A percentile compares a stretch with the other conserved stretches of the same genome.
phyloP scores from a whole-genome alignment of 2,888 invertebrate genomes.

The Patella pellucida region DNA sequence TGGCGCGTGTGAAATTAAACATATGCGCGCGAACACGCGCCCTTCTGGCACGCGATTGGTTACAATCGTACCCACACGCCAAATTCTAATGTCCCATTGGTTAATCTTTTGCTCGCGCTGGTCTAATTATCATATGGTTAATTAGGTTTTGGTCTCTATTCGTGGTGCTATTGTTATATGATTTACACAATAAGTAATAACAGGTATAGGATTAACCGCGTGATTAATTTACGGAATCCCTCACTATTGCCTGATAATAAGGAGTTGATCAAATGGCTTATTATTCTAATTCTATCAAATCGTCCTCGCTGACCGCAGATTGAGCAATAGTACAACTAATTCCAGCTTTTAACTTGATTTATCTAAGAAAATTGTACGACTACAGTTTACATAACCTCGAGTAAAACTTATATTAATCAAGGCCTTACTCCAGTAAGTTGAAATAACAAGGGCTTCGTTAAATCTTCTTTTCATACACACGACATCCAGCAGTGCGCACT shows the following conservation, averaged over 20 bases:
- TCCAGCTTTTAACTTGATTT: slow-evolving; percentile 1
- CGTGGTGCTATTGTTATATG: no score
- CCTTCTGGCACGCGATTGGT: neutral
- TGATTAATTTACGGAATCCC: no score
- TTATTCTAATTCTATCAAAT: no score
- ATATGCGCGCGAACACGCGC: slow-evolving; percentile 7
- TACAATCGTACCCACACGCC: neutral
- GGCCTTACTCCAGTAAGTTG: no score
- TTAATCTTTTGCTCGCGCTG: slow-evolving; percentile 12
- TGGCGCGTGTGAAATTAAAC: slow-evolving; percentile 7
- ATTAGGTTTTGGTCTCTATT: neutral
- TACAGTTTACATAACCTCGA: neutral
- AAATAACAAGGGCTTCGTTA: no score
- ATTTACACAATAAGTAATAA: no score
- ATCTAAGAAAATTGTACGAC: neutral
- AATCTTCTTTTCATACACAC: no score
- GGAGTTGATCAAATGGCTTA: no score
- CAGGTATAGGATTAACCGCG: no score
- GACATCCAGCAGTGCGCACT: no score
- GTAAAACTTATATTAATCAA: neutral
- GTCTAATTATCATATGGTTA: slow-evolving; percentile 2
- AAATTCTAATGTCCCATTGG: neutral
- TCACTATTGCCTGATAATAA: no score
- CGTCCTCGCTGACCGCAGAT: neutral
- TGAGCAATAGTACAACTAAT: slow-evolving; percentile 1